Conservation (phyloP, 2,888 invertebrate species). For the Erebia palarica region DNA sequence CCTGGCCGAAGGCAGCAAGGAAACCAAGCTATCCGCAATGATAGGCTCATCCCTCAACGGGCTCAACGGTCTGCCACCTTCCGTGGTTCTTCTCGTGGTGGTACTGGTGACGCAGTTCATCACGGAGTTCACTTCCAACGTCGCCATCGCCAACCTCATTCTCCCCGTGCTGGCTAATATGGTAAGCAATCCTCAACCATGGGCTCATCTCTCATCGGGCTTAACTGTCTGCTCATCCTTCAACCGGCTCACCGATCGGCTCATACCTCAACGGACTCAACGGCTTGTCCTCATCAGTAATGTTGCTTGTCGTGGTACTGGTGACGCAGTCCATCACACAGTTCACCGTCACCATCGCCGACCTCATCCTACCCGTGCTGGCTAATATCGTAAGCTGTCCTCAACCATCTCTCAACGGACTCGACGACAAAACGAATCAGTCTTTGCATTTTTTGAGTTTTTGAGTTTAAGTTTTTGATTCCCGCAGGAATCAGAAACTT, state of each 20-base stretch:
- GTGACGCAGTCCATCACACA: no score
- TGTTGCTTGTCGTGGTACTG: no score
- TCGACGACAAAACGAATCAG: no score
- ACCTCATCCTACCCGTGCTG: no score
- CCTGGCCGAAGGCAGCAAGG: slow-evolving; percentile 92
- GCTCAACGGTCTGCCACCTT: slow-evolving; percentile 84
- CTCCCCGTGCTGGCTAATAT: slow-evolving; percentile 89
- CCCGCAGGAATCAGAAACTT: no score
- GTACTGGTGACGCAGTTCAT: slow-evolving; percentile 89
- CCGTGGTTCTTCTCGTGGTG: slow-evolving; percentile 88
- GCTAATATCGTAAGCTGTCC: no score
- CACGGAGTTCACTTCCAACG: slow-evolving; percentile 95
- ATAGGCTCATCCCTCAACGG: slow-evolving; percentile 88
- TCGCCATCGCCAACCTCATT: slow-evolving; percentile 94
- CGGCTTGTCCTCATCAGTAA: no score
- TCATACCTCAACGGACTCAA: slow-evolving; percentile 65
- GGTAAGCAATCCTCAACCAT: slow-evolving; percentile 87
- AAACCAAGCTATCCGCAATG: slow-evolving; percentile 88
- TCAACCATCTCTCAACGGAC: slow-evolving; percentile 58
- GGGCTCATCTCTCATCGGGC: slow-evolving; percentile 85
- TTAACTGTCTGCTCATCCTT: no score
- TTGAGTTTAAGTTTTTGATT: no score
- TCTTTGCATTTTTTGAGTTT: no score
- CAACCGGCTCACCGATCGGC: slow-evolving; percentile 83
- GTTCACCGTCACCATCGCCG: no score